Conservation (phyloP, 2,113 vertebrate species). For the Jacana jacana region DNA sequence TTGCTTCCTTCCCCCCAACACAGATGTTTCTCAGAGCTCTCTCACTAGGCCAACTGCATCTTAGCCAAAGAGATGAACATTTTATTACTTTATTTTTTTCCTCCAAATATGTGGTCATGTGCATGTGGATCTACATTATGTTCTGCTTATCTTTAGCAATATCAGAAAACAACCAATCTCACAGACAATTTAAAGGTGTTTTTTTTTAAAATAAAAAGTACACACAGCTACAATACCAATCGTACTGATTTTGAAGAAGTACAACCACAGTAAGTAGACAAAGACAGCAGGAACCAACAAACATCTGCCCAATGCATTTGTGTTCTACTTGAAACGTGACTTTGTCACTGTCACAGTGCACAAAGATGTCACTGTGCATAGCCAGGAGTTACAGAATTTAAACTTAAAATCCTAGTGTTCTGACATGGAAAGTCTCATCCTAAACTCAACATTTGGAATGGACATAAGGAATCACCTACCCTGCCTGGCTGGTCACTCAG, state of each 20-base stretch:
- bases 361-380: not conserved
- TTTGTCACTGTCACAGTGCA: too few species aligned
- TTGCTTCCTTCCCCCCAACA: not conserved
- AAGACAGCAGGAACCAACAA: not conserved
- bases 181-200: not conserved
- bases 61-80: not conserved
- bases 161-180: not conserved
- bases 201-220: not conserved
- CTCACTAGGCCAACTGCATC: not conserved
- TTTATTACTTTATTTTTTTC: not conserved
- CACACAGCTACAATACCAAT: not conserved
- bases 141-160: not conserved
- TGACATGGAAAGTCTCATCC: not conserved
- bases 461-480: not conserved
- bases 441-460: not conserved
- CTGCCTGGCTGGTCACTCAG: not conserved
- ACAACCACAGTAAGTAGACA: not conserved
- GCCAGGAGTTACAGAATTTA: not conserved
- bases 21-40: slow-evolving; percentile 5
- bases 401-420: not conserved
- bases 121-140: not conserved
- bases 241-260: not conserved
- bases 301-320: not conserved
- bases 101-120: not conserved
- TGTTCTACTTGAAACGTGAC: not conserved